Percentiles rank a stretch among this genome's conserved stretches.
phyloP scores from a whole-genome alignment of 2,113 vertebrate species.

The Motacilla alba region DNA sequence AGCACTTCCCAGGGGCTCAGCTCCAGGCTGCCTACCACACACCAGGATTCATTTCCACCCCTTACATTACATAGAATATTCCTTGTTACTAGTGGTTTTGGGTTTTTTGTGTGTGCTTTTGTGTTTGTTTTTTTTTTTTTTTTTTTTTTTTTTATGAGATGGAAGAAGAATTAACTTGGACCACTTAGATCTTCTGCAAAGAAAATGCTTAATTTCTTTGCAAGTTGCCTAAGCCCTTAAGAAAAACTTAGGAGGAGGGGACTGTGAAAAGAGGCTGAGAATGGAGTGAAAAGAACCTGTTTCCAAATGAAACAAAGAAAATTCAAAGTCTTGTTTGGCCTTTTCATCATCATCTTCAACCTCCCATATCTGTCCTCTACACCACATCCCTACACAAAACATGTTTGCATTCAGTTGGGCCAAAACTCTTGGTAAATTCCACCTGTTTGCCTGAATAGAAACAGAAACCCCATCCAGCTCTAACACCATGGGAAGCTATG shows the following conservation, averaged over 20 bases:
- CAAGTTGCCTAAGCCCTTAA: background rate
- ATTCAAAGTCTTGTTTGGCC: background rate
- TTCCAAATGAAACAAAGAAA: background rate
- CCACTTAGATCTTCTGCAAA: background rate
- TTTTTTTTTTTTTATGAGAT: background rate
- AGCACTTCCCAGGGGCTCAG: background rate
- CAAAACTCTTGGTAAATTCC: background rate
- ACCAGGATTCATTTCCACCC: background rate
- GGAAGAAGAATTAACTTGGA: background rate
- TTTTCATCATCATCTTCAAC: background rate
- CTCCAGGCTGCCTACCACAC: background rate
- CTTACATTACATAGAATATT: background rate
- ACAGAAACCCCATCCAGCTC: background rate
- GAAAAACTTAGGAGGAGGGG: background rate
- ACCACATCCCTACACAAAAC: fast-evolving
- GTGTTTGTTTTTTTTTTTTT: no score
- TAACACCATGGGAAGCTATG: background rate
- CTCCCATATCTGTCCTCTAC: background rate
- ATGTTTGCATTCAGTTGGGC: background rate
- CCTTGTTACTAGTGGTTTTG: background rate
- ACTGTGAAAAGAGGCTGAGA: background rate
- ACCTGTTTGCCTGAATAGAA: background rate
- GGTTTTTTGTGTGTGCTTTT: no score
- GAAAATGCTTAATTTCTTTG: background rate
- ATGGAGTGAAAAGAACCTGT: background rate